These are phyloP conservation scores for Therioaphis trifolii DNA, from an alignment of 2,888 invertebrate species.

Conservation along the genomic window DNA sequence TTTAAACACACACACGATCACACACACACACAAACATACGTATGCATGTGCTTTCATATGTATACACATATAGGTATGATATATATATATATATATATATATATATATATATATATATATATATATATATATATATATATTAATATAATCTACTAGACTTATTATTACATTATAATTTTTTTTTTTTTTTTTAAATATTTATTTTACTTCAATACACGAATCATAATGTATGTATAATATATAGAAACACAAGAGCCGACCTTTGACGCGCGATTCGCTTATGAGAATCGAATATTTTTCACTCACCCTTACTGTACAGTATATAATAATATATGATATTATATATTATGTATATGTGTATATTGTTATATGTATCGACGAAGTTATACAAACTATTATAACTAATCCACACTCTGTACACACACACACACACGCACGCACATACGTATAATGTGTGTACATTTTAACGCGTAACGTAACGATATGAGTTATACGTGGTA, in stretches of 20 bases:
- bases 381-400: background rate
- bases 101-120: no score
- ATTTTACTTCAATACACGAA: background rate
- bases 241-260: slow-evolving; percentile 3
- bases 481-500: background rate
- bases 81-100: background rate
- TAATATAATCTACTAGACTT: background rate
- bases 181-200: slow-evolving; percentile 6
- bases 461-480: background rate
- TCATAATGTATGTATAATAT: background rate
- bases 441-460: background rate
- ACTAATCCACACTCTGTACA: background rate
- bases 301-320: no score
- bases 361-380: background rate
- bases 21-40: background rate
- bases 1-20: no score
- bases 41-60: background rate
- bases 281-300: background rate
- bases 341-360: background rate
- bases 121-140: no score
- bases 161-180: background rate
- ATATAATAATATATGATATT: background rate
- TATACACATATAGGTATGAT: background rate
- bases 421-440: background rate
- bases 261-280: background rate